Conservation (phyloP, 1,140 invertebrate genomes). For the Magallana gigas region DNA sequence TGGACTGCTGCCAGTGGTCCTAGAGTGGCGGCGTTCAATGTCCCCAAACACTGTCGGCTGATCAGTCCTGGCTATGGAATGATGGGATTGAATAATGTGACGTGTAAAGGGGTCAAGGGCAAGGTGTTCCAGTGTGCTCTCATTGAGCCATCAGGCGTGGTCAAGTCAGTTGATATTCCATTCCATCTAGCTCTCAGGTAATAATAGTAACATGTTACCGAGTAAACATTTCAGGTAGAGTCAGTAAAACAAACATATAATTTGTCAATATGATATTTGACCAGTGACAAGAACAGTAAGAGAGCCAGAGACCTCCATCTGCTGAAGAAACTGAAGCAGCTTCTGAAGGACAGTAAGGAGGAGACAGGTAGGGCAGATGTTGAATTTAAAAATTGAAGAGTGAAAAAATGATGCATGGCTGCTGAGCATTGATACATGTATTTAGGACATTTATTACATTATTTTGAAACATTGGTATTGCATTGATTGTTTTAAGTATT, state of each 20-base stretch:
- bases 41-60: slow-evolving; percentile 85
- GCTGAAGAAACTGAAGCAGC: slow-evolving; percentile 84
- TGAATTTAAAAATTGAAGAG: too few species aligned
- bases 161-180: slow-evolving; percentile 91
- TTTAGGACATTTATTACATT: too few species aligned
- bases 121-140: slow-evolving; percentile 87
- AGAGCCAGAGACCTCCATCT: slow-evolving; percentile 92
- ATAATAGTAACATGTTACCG: neutral
- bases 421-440: too few species aligned
- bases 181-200: slow-evolving; percentile 87
- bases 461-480: too few species aligned
- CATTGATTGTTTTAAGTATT: too few species aligned
- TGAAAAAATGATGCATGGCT: too few species aligned
- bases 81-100: slow-evolving; percentile 84
- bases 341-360: slow-evolving; percentile 75
- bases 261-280: neutral
- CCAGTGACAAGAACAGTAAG: slow-evolving; percentile 90
- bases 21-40: slow-evolving; percentile 93
- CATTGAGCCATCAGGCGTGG: slow-evolving; percentile 88
- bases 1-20: slow-evolving; percentile 92
- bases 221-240: neutral
- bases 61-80: slow-evolving; percentile 87
- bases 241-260: too few species aligned
- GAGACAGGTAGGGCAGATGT: slow-evolving; percentile 67
- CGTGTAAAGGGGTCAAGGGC: slow-evolving; percentile 79